Evolutionary conservation across 2,113 vertebrate genomes (phyloP).

Genomic region (Stegostoma tigrinum): DNA sequence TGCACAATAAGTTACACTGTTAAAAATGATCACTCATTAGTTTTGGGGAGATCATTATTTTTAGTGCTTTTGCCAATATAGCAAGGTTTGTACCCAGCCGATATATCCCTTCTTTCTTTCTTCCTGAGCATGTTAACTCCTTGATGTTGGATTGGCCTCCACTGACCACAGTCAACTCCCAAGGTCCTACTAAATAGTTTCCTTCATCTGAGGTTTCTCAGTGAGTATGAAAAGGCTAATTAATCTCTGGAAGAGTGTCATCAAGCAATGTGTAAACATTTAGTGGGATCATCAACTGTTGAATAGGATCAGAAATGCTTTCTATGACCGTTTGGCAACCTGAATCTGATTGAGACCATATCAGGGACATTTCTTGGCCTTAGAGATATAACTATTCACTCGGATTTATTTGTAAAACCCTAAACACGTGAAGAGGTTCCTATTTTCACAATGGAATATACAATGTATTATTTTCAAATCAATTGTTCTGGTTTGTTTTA

Average conservation of each 20-base stretch:
- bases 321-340: neutral
- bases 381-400: neutral
- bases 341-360: neutral
- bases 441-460: neutral
- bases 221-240: neutral
- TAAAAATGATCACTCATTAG: no score
- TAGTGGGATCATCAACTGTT: neutral
- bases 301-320: neutral
- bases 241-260: neutral
- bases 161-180: neutral
- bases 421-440: neutral
- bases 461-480: neutral
- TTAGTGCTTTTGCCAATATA: neutral
- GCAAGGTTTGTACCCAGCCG: neutral
- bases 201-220: neutral
- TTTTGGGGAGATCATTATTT: no score
- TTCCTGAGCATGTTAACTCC: neutral
- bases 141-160: neutral
- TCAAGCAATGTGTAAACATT: neutral
- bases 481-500: neutral
- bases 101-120: neutral
- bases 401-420: no score
- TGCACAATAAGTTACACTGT: neutral
- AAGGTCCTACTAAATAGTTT: neutral
- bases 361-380: neutral